Evolutionary conservation across 2,888 invertebrate genomes (phyloP).

Genomic region (Sarcophaga subvicina): DNA sequence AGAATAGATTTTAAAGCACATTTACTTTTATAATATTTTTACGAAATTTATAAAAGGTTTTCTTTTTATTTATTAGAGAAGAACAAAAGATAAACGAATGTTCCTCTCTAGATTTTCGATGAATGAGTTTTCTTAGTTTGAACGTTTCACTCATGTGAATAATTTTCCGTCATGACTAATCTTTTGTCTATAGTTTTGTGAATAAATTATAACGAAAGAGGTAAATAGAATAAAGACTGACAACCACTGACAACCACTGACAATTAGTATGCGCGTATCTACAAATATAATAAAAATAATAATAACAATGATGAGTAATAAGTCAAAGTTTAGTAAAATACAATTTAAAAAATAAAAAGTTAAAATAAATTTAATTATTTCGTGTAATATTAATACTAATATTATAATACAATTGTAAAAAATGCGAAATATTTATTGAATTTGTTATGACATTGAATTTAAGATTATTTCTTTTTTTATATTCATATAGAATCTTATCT

Average conservation of each 20-base stretch:
- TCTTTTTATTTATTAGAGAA: neutral
- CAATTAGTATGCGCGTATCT: neutral
- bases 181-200: neutral
- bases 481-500: constrained; percentile 9
- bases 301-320: constrained; percentile 34
- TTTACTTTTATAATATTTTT: too few species aligned
- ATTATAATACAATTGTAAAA: too few species aligned
- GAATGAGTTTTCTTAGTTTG: constrained; percentile 12
- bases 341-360: neutral
- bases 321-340: neutral
- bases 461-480: too few species aligned
- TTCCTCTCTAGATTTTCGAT: neutral
- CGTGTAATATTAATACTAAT: too few species aligned
- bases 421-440: too few species aligned
- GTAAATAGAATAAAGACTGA: neutral
- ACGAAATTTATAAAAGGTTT: too few species aligned
- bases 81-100: neutral
- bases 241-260: neutral
- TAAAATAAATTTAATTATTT: neutral
- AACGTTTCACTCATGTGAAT: neutral
- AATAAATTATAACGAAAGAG: neutral
- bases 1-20: too few species aligned
- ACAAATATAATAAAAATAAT: neutral
- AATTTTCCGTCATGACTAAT: constrained; percentile 18
- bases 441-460: too few species aligned